phyloP scores from a whole-genome alignment of 2,888 invertebrate genomes.

The Mimachlamys varia region DNA sequence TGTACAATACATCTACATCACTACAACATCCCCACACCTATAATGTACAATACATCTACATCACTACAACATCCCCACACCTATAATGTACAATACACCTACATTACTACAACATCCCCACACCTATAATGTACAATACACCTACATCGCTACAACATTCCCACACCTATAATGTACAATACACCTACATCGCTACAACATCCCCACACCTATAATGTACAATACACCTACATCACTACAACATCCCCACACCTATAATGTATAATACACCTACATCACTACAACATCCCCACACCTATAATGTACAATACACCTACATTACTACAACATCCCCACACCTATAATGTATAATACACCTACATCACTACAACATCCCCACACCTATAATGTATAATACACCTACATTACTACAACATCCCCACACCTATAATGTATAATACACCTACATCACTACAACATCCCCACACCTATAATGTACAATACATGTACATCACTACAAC shows the following conservation, averaged over 20 bases:
- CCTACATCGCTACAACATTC: no score
- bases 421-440: no score
- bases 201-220: no score
- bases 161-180: not conserved
- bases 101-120: not conserved
- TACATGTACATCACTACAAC: no score
- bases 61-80: not conserved
- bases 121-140: not conserved
- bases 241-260: no score
- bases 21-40: not conserved
- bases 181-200: no score
- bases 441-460: no score
- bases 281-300: not conserved
- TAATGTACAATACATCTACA: not conserved
- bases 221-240: no score
- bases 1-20: not conserved
- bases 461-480: not conserved
- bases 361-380: not conserved
- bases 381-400: not conserved
- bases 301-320: no score
- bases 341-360: not conserved
- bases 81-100: not conserved
- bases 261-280: not conserved
- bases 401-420: no score
- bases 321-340: not conserved